Conservation (phyloP, 2,888 invertebrate genomes). For the Pristionchus exspectatus region DNA sequence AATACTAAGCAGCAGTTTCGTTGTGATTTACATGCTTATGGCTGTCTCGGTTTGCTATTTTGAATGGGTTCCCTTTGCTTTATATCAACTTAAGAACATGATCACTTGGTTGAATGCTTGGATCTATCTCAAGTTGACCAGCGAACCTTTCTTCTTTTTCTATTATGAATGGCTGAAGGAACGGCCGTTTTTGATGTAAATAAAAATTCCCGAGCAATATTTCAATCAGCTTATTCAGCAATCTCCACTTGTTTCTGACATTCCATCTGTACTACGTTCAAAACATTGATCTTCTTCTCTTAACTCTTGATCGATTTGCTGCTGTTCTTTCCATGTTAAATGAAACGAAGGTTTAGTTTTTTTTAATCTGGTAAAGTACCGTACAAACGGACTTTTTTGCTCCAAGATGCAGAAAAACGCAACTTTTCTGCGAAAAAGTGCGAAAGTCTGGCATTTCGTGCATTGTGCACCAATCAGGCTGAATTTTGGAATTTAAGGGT, state of each 20-base stretch:
- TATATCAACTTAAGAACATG: not conserved
- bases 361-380: too few relatives aligned
- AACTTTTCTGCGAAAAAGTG: too few relatives aligned
- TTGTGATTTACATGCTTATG: not conserved
- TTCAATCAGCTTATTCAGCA: not conserved
- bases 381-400: too few relatives aligned
- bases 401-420: too few relatives aligned
- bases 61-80: not conserved
- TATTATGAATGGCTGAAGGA: not conserved
- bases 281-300: constrained; percentile 3
- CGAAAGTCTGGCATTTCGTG: too few relatives aligned
- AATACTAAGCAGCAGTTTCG: not conserved
- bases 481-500: too few relatives aligned
- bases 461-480: too few relatives aligned
- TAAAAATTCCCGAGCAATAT: not conserved
- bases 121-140: not conserved
- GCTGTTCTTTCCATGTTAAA: not conserved
- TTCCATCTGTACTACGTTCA: not conserved
- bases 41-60: not conserved
- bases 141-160: not conserved
- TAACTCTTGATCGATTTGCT: constrained; percentile 3
- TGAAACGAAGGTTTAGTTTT: not conserved
- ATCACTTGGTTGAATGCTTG: not conserved
- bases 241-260: not conserved
- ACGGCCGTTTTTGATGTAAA: not conserved